Conservation (phyloP, 1,140 invertebrate genomes). For the Branchinecta lindahli region DNA sequence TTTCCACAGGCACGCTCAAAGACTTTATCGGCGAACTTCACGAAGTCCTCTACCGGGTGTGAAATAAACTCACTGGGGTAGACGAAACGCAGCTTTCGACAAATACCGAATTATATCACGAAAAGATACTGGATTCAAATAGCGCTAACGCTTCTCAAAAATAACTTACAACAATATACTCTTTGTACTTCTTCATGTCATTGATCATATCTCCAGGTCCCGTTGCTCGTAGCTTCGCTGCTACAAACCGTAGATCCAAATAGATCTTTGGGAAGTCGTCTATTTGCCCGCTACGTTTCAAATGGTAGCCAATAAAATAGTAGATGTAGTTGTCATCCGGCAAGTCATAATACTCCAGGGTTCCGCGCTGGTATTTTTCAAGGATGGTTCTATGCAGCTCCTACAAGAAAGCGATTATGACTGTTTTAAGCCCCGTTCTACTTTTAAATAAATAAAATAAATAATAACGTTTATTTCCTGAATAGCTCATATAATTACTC, state of each 20-base stretch:
- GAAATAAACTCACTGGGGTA: no score
- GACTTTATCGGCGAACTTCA: no score
- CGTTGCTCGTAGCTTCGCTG: conserved; percentile 39
- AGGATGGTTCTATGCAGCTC: background rate
- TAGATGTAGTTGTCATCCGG: conserved; percentile 44
- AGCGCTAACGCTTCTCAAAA: no score
- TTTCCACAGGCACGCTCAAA: no score
- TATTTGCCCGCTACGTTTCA: conserved; percentile 33
- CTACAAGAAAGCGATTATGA: background rate
- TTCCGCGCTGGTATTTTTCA: background rate
- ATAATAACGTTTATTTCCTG: no score
- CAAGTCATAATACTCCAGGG: conserved; percentile 30
- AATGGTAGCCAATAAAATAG: conserved; percentile 43
- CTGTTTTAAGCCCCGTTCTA: no score
- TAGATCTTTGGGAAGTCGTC: conserved; percentile 37
- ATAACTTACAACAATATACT: conserved; percentile 31
- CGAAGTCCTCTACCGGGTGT: no score
- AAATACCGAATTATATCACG: no score
- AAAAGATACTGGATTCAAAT: no score
- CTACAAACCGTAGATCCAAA: conserved; percentile 42
- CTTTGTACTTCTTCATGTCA: conserved; percentile 39
- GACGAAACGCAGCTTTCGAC: no score
- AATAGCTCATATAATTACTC: no score
- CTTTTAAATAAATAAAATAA: no score
- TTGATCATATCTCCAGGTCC: conserved; percentile 40